phyloP scores from a whole-genome alignment of 1,140 invertebrate genomes.

The Euura lappo region DNA sequence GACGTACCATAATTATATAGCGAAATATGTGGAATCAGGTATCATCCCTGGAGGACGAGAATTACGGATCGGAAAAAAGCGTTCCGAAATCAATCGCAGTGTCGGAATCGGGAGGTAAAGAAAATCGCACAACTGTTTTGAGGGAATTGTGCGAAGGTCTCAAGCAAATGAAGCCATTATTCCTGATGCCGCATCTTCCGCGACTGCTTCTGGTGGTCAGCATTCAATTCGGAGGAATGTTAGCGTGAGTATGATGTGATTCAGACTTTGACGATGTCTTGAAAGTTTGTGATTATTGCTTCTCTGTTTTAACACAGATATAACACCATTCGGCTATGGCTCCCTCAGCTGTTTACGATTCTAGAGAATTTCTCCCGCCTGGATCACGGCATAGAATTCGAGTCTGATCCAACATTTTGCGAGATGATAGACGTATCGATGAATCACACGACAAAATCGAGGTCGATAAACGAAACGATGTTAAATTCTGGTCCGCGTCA shows the following conservation, averaged over 20 bases:
- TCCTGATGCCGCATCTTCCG: conserved; percentile 47
- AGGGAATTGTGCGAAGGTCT: conserved; percentile 39
- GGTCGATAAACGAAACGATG: too few relatives aligned
- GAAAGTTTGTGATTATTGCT: conserved; percentile 28
- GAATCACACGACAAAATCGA: not conserved
- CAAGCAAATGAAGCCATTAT: conserved; percentile 57
- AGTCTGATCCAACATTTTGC: conserved; percentile 38
- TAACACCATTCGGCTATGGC: conserved; percentile 62
- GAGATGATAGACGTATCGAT: conserved; percentile 42
- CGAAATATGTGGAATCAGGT: conserved; percentile 32
- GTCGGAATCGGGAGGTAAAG: conserved; percentile 13
- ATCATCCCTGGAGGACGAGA: conserved; percentile 50
- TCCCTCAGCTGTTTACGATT: conserved; percentile 68
- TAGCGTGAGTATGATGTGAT: conserved; percentile 51
- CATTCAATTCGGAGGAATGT: conserved; percentile 56
- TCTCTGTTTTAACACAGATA: conserved; percentile 58
- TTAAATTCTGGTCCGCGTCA: not conserved
- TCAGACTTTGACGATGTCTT: not conserved
- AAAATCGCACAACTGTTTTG: conserved; percentile 40
- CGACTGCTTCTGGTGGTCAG: conserved; percentile 55
- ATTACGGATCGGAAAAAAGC: conserved; percentile 37
- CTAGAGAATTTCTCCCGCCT: conserved; percentile 43
- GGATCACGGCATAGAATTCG: conserved; percentile 12
- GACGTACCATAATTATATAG: not conserved
- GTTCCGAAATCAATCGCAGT: conserved; percentile 33